These are phyloP conservation scores for Lophius americanus DNA, from an alignment of 2,797 vertebrate genomes.

Conservation along the genomic window DNA sequence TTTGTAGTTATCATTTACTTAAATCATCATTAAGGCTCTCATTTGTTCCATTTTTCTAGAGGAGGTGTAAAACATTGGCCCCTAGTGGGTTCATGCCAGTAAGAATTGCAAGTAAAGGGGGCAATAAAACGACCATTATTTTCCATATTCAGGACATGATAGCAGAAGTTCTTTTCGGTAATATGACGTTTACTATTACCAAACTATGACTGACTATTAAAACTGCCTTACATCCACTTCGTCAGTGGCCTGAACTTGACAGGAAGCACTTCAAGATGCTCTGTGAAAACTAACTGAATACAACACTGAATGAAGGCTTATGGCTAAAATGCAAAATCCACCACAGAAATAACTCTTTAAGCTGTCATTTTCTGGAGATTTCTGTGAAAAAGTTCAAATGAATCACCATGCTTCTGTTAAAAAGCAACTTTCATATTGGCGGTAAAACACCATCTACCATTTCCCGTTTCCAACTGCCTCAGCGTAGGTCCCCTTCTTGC, in stretches of 20 bases:
- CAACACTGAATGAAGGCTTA: background rate
- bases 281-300: conserved; percentile 9
- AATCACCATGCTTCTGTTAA: background rate
- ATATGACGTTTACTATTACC: conserved; percentile 9
- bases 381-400: conserved; percentile 16
- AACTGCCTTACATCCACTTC: conserved; percentile 15
- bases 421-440: background rate
- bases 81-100: background rate
- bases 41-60: background rate
- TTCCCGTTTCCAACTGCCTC: conserved; percentile 4
- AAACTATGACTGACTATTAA: too few relatives aligned
- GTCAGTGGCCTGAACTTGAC: conserved; percentile 2
- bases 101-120: background rate
- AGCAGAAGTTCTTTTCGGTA: background rate
- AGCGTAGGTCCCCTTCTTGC: too few relatives aligned
- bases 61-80: background rate
- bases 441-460: conserved; percentile 9
- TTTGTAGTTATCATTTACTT: background rate
- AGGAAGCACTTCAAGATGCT: background rate
- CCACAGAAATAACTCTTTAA: background rate
- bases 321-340: conserved; percentile 1
- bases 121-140: too few relatives aligned
- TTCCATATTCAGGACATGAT: too few relatives aligned
- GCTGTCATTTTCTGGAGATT: background rate
- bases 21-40: background rate